These are phyloP conservation scores for Sitophilus oryzae DNA, from an alignment of 1,140 invertebrate species.

Conservation along the genomic window DNA sequence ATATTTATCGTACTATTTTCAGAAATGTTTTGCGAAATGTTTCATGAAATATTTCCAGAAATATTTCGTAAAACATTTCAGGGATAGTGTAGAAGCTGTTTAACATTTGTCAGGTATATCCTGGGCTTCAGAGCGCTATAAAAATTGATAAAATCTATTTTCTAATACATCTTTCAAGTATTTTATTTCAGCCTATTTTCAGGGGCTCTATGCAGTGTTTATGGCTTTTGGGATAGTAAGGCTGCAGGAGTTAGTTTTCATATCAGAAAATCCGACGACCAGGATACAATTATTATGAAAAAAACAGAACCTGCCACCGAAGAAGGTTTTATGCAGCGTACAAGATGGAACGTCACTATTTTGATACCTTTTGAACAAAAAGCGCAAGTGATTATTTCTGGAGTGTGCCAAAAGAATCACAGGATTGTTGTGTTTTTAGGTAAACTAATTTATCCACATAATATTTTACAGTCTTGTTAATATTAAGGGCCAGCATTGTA, in stretches of 20 bases:
- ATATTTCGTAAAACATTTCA: too few species aligned
- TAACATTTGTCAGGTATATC: too few species aligned
- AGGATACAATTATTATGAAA: slow-evolving; percentile 4
- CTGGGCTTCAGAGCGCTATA: too few species aligned
- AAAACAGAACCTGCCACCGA: slow-evolving; percentile 25
- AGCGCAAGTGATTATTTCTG: slow-evolving; percentile 29
- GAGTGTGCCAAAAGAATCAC: slow-evolving; percentile 28
- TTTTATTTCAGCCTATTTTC: not conserved
- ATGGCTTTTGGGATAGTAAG: slow-evolving; percentile 36
- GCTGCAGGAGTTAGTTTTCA: slow-evolving; percentile 32
- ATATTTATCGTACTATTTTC: too few species aligned
- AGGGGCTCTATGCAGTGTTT: slow-evolving; percentile 30
- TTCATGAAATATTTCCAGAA: too few species aligned
- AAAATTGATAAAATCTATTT: too few species aligned
- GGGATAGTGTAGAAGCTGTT: too few species aligned
- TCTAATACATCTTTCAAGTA: too few species aligned
- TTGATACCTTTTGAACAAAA: slow-evolving; percentile 28
- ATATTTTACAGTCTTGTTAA: too few species aligned
- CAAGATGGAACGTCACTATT: slow-evolving; percentile 30
- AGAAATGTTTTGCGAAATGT: too few species aligned
- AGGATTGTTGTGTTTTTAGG: slow-evolving; percentile 33
- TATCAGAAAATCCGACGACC: slow-evolving; percentile 15
- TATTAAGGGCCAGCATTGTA: too few species aligned
- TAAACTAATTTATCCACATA: slow-evolving; percentile 7
- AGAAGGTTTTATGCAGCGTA: slow-evolving; percentile 29